phyloP scores from a whole-genome alignment of 2,797 vertebrate genomes.

The Fundulus diaphanus region DNA sequence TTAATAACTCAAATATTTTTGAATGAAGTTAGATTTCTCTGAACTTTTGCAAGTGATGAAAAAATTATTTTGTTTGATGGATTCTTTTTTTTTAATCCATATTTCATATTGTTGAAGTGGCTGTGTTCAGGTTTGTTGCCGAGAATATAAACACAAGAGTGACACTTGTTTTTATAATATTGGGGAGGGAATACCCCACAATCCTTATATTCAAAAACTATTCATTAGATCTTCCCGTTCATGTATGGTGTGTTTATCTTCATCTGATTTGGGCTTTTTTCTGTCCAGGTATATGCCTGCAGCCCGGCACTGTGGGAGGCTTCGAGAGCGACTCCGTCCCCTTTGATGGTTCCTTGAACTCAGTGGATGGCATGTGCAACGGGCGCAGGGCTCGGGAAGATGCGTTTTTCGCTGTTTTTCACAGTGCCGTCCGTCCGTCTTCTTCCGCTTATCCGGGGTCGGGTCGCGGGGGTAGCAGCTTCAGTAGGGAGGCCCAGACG shows the following conservation, averaged over 20 bases:
- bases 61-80: too few relatives aligned
- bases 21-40: too few relatives aligned
- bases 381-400: neutral
- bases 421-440: too few relatives aligned
- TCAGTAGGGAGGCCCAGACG: too few relatives aligned
- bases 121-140: neutral
- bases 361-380: constrained; percentile 48
- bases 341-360: neutral
- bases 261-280: too few relatives aligned
- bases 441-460: too few relatives aligned
- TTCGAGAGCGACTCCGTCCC: constrained; percentile 73
- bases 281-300: constrained; percentile 88
- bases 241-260: neutral
- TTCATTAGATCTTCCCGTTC: neutral
- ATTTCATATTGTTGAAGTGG: too few relatives aligned
- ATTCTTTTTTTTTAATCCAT: too few relatives aligned
- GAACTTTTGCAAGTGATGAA: too few relatives aligned
- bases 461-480: too few relatives aligned
- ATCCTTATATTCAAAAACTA: neutral
- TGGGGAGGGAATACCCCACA: neutral
- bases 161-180: neutral
- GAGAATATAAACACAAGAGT: neutral
- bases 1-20: too few relatives aligned
- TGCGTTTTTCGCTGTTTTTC: constrained; percentile 1
- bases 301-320: constrained; percentile 82